These are phyloP conservation scores for Drosophila rellima DNA, from an alignment of 2,888 invertebrate genomes.

Conservation along the genomic window DNA sequence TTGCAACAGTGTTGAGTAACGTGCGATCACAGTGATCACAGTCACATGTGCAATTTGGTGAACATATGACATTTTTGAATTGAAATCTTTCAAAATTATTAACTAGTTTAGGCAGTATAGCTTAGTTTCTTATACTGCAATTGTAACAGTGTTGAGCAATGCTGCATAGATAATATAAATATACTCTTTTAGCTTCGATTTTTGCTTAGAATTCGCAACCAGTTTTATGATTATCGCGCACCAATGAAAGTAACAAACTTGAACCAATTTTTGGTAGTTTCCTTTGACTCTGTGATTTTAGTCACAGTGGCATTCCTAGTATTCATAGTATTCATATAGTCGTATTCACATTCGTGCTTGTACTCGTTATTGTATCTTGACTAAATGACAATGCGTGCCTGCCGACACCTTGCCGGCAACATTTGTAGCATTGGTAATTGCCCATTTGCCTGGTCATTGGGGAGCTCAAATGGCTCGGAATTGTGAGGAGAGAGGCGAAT, in stretches of 20 bases:
- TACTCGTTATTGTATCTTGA: slow-evolving; percentile 24
- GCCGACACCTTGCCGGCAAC: slow-evolving; percentile 65
- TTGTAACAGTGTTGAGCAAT: not conserved
- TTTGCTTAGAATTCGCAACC: not conserved
- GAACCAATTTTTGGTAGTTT: not conserved
- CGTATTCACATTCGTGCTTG: slow-evolving; percentile 27
- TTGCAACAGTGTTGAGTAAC: slow-evolving; percentile 21
- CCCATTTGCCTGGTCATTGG: slow-evolving; percentile 44
- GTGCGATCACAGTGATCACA: slow-evolving; percentile 15
- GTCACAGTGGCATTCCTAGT: slow-evolving; percentile 25
- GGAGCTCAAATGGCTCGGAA: slow-evolving; percentile 16
- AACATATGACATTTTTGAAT: not conserved
- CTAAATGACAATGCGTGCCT: slow-evolving; percentile 75
- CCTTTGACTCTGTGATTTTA: slow-evolving; percentile 9
- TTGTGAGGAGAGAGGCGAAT: not conserved
- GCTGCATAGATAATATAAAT: not conserved
- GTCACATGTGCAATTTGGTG: not conserved
- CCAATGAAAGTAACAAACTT: not conserved
- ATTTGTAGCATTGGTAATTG: slow-evolving; percentile 70
- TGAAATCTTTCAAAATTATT: not conserved
- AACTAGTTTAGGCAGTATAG: not conserved
- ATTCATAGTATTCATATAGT: not conserved
- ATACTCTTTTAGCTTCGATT: too few species aligned
- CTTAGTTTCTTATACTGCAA: too few species aligned
- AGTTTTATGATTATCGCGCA: not conserved